phyloP scores from a whole-genome alignment of 1,140 invertebrate genomes.

The Steinernema khuongi region DNA sequence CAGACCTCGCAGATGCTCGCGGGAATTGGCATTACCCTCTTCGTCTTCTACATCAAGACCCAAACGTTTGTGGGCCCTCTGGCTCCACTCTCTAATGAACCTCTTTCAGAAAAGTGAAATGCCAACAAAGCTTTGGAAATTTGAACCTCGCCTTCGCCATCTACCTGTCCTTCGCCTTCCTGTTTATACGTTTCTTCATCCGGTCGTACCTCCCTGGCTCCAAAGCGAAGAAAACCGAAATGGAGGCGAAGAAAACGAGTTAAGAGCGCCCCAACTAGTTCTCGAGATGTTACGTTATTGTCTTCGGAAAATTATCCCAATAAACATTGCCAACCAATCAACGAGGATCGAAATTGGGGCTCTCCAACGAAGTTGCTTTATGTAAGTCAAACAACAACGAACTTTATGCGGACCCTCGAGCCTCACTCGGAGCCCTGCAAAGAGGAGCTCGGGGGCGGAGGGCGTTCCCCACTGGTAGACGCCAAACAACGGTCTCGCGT shows the following conservation, averaged over 20 bases:
- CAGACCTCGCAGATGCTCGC: conserved; percentile 93
- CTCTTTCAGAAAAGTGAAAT: conserved; percentile 59
- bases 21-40: conserved; percentile 76
- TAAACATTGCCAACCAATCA: too few relatives aligned
- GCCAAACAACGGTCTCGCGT: too few relatives aligned
- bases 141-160: conserved; percentile 82
- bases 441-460: too few relatives aligned
- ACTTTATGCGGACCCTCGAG: too few relatives aligned
- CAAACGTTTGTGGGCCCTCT: conserved; percentile 47
- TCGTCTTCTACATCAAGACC: conserved; percentile 24
- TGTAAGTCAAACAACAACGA: too few relatives aligned
- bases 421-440: too few relatives aligned
- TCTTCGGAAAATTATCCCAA: too few relatives aligned
- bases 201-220: conserved; percentile 61
- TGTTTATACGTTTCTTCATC: conserved; percentile 62
- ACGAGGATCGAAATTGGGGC: too few relatives aligned
- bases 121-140: conserved; percentile 77
- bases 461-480: too few relatives aligned
- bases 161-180: conserved; percentile 69
- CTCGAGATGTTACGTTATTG: too few relatives aligned
- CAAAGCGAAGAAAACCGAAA: conserved; percentile 13
- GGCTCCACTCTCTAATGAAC: background rate
- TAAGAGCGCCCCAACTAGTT: background rate
- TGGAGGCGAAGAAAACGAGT: background rate
- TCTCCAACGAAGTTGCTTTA: too few relatives aligned